A percentile compares a stretch with the other conserved stretches of the same genome.
Conservation (phyloP, 1,140 invertebrate species). For the Formica selysi region DNA sequence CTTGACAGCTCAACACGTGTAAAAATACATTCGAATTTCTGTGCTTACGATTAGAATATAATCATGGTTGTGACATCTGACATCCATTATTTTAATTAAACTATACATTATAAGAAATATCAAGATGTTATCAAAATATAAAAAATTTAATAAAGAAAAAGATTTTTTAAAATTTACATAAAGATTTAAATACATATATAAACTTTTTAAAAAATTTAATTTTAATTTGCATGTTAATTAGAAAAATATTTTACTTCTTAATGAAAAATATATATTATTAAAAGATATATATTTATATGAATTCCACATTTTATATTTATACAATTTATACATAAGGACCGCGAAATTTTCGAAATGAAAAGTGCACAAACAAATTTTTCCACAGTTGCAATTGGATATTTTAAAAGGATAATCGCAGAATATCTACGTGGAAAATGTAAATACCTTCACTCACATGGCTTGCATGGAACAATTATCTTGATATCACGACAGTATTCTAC, state of each 20-base stretch:
- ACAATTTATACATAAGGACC: background rate
- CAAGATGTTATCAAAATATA: background rate
- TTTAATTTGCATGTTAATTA: background rate
- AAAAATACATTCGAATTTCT: background rate
- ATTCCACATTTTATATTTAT: background rate
- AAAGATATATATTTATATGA: background rate
- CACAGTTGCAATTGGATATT: background rate
- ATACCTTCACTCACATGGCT: background rate
- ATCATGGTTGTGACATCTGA: background rate
- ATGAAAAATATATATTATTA: background rate
- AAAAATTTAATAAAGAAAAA: background rate
- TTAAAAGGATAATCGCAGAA: background rate
- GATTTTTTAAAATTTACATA: background rate
- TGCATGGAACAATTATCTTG: background rate
- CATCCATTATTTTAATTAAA: background rate
- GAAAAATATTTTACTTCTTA: constrained; percentile 6
- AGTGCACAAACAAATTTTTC: background rate
- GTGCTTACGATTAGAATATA: background rate
- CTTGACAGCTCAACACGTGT: background rate
- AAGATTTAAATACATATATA: background rate
- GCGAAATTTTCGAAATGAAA: background rate
- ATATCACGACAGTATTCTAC: constrained; percentile 33
- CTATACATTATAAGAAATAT: background rate
- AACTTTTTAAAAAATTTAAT: constrained; percentile 24
- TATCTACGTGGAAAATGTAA: background rate